phyloP scores from a whole-genome alignment of 2,113 vertebrate species.

The Anarrhichthys ocellatus region DNA sequence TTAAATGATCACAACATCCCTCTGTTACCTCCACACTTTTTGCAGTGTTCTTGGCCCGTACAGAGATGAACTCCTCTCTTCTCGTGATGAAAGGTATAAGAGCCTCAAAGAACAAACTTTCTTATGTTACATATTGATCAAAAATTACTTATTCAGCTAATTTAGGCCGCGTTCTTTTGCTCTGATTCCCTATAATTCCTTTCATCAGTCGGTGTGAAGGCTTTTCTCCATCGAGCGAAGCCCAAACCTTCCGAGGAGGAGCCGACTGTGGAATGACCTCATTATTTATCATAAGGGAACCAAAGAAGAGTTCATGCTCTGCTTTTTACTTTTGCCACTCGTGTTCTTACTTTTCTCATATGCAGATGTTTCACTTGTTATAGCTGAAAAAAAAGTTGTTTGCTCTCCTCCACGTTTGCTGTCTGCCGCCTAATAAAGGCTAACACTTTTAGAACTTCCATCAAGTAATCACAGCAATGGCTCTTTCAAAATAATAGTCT shows the following conservation, averaged over 20 bases:
- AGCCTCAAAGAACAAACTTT: conserved; percentile 61
- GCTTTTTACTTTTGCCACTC: neutral
- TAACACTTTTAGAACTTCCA: too few relatives aligned
- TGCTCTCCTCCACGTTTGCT: too few relatives aligned
- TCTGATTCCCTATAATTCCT: conserved; percentile 57
- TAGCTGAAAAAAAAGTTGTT: too few relatives aligned
- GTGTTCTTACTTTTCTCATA: neutral
- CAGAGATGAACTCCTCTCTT: conserved; percentile 24
- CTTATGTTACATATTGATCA: conserved; percentile 73
- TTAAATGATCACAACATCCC: neutral
- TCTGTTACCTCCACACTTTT: conserved; percentile 16
- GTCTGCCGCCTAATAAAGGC: too few relatives aligned
- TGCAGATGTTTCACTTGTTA: neutral
- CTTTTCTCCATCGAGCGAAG: conserved; percentile 49
- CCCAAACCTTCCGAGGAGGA: conserved; percentile 22
- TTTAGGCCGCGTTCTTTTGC: conserved; percentile 29
- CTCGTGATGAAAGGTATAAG: conserved; percentile 55
- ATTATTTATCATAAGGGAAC: conserved; percentile 27
- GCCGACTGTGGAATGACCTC: conserved; percentile 29
- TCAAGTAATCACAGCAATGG: too few relatives aligned
- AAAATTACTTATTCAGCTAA: conserved; percentile 71
- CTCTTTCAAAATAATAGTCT: too few relatives aligned
- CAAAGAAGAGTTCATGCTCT: conserved; percentile 34
- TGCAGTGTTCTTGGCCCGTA: conserved; percentile 14
- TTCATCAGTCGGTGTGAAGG: conserved; percentile 59